Evolutionary conservation across 2,113 vertebrate species (phyloP).

Genomic region (Poeciliopsis occidentalis): DNA sequence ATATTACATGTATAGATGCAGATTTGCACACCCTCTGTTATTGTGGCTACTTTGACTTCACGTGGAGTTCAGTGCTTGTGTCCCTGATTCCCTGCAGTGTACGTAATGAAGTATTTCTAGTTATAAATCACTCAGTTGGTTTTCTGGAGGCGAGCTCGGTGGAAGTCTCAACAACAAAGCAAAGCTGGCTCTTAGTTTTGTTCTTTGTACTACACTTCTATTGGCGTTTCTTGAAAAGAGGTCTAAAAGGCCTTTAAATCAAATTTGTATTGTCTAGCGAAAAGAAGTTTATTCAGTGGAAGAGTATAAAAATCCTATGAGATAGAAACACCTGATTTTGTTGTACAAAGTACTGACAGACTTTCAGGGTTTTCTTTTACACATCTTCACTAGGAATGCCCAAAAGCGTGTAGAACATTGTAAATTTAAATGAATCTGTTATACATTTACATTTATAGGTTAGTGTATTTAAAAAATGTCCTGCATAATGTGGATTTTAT

Average conservation of each 20-base stretch:
- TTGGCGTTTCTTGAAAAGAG: neutral
- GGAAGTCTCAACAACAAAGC: slow-evolving; percentile 1
- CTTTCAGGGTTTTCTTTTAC: no score
- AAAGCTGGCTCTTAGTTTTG: slow-evolving; percentile 3
- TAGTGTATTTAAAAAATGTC: neutral
- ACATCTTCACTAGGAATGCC: no score
- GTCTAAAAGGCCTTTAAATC: neutral
- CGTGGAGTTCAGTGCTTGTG: slow-evolving; percentile 3
- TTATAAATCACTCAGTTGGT: slow-evolving; percentile 39
- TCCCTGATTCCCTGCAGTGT: slow-evolving; percentile 35
- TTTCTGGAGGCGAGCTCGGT: neutral
- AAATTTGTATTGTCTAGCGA: neutral
- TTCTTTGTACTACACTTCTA: neutral
- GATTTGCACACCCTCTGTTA: neutral
- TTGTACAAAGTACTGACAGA: no score
- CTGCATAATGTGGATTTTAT: no score
- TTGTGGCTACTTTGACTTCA: slow-evolving; percentile 18
- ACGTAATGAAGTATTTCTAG: slow-evolving; percentile 7
- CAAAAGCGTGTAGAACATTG: no score
- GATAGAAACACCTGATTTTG: no score
- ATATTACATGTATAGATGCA: neutral
- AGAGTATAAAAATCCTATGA: no score
- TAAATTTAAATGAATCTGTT: neutral
- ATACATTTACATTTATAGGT: neutral
- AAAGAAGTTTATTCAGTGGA: no score